Conservation (phyloP, 2,113 vertebrate species). For the Etheostoma spectabile region DNA sequence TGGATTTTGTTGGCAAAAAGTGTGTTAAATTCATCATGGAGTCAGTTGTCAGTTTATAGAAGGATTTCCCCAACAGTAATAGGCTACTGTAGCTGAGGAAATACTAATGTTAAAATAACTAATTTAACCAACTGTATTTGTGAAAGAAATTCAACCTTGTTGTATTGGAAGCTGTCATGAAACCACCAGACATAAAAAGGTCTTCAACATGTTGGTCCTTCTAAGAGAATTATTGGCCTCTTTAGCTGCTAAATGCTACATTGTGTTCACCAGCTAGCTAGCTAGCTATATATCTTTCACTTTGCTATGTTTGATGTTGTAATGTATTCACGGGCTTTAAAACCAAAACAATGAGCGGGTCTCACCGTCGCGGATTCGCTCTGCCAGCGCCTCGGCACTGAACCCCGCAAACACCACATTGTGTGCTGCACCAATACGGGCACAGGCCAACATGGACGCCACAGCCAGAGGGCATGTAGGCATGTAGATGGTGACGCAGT, state of each 20-base stretch:
- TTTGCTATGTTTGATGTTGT: background rate
- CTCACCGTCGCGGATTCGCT: constrained; percentile 87
- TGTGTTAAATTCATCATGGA: too few species aligned
- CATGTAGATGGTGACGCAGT: constrained; percentile 89
- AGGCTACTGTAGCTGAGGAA: too few species aligned
- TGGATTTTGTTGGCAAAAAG: too few species aligned
- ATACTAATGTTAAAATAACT: background rate
- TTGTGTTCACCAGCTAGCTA: background rate
- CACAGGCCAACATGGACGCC: constrained; percentile 88
- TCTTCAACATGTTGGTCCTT: too few species aligned
- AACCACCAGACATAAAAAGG: background rate
- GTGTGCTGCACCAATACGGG: constrained; percentile 83
- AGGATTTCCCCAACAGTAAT: too few species aligned
- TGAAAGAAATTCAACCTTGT: background rate
- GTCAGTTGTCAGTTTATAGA: too few species aligned
- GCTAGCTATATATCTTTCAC: too few species aligned
- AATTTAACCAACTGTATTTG: background rate
- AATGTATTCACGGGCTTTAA: background rate
- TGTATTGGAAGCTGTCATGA: background rate
- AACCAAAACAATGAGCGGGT: background rate
- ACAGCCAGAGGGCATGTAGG: constrained; percentile 84
- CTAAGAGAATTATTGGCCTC: background rate
- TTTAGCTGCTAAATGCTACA: background rate
- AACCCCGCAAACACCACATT: constrained; percentile 87
- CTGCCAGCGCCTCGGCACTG: constrained; percentile 84